Evolutionary conservation across 2,888 invertebrate species (phyloP).

Genomic region (Acronicta psi): DNA sequence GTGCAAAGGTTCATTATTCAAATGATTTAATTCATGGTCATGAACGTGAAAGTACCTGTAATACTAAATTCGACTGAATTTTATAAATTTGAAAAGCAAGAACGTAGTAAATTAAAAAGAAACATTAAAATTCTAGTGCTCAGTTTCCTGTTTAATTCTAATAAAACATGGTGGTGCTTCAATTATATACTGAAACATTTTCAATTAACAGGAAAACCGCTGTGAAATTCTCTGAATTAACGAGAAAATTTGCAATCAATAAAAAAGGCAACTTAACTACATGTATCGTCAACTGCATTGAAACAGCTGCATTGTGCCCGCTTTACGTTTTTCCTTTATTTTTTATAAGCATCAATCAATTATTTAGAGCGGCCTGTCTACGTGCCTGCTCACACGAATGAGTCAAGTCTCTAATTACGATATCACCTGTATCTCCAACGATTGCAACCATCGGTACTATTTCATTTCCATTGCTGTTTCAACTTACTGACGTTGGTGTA

Average conservation of each 20-base stretch:
- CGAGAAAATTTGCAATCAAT: conserved; percentile 28
- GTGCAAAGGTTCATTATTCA: conserved; percentile 6
- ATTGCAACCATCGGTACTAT: conserved; percentile 5
- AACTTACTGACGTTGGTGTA: not conserved
- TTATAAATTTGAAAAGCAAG: no score
- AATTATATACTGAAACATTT: conserved; percentile 30
- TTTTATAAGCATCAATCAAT: conserved; percentile 67
- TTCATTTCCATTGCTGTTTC: conserved; percentile 38
- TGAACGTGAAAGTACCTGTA: not conserved
- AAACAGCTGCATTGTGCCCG: conserved; percentile 63
- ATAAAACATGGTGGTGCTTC: conserved; percentile 15
- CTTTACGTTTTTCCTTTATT: conserved; percentile 63
- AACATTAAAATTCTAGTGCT: conserved; percentile 10
- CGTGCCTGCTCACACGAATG: conserved; percentile 71
- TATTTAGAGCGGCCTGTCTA: conserved; percentile 73
- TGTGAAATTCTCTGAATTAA: conserved; percentile 16
- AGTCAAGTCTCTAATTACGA: conserved; percentile 29
- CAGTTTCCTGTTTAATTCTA: conserved; percentile 17
- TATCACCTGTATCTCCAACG: conserved; percentile 13
- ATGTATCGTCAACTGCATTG: conserved; percentile 53
- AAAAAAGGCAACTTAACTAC: conserved; percentile 49
- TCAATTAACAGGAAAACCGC: conserved; percentile 32
- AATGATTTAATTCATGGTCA: conserved; percentile 24
- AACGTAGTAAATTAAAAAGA: not conserved
- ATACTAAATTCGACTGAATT: not conserved